Evolutionary conservation across 2,888 invertebrate genomes (phyloP), one percentile per base, ranked within the genome.

Genomic region (Capitulum mitella): DNA sequence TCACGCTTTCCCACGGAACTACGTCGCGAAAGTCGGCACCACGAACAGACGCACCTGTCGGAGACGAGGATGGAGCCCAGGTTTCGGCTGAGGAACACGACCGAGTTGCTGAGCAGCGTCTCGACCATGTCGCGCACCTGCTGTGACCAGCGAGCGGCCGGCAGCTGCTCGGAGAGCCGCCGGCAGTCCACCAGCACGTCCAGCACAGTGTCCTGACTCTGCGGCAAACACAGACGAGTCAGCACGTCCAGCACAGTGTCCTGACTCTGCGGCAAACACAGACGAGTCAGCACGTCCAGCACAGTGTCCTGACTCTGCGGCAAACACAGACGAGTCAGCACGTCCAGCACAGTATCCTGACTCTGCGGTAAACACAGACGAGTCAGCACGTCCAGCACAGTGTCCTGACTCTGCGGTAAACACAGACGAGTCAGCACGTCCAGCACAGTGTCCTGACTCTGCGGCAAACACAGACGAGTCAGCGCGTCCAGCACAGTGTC

Each of bases 161-260:
- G 70, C 70, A 70, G 70, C 70, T 70, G 70, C 6, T 0, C 37
- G 19, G 70, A 70, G 29, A 70, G 70, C 26, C 26, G 70, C 8
- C 70, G 70, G 40, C 70, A 70, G 70, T 70, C 70, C 26, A 26
- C 34, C 70, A 70, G 37, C 70, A 70, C 70, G 70, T 40, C 40
- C 70, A 70, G 70, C 70, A 70, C 70, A 37, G 70, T 70, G 16
- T 70, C 70, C 70, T 70, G 70, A 40, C 70, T 70, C 70, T 70
- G 70, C 16, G 34, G 19, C 6, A 16, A 19, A 19, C 58, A 3
- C n/a, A 58, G 14, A 3, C 5, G 3, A 29, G n/a, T 29, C 58
- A 58, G 6, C 58, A 6, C n/a, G 58, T n/a, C 58, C 54, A 54
- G n/a, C n/a, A 54, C 54, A 26, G n/a, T 54, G n/a, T 54, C 26